Evolutionary conservation across 2,888 invertebrate species (phyloP), one percentile per base, ranked within the genome.

Genomic region (Aproaerema taeniolella): DNA sequence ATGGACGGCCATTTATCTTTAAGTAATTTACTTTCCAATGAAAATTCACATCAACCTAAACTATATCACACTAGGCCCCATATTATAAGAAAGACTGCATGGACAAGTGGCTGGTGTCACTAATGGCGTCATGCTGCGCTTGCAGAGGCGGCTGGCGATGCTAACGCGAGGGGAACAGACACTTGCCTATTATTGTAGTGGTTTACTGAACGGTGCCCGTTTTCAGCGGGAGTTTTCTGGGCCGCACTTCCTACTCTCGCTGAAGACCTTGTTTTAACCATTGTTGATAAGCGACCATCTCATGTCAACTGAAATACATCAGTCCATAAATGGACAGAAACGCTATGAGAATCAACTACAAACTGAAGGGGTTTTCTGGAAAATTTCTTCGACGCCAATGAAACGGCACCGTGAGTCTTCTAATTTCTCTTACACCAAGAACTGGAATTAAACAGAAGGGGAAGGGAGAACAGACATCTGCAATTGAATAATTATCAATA

Each of bases 91-190:
- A n/a, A n/a, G n/a, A n/a, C n/a, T n/a, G n/a, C n/a, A n/a, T n/a
- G n/a, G n/a, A n/a, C n/a, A n/a, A n/a, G n/a, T n/a, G n/a, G n/a
- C n/a, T n/a, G n/a, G n/a, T n/a, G n/a, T n/a, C n/a, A n/a, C n/a
- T 42, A 39, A 33, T 33, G 34, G 31, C 37, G 54, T 87, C 16
- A 26, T 26, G n/a, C n/a, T n/a, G n/a, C n/a, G n/a, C n/a, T n/a
- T n/a, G n/a, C n/a, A n/a, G n/a, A n/a, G 95, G 94, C 68, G 95
- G 91, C 79, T 95, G 37, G 95, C 72, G 93, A 92, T 58, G 95
- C 94, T 61, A 95, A 68, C 68, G 62, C 67, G 64, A 58, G 60
- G 64, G 49, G 58, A 61, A 65, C 58, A 60, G 62, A 70, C 67
- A 86, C 85, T 86, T 86, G 85, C 85, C 85, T 86, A 82, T 67